Percentiles rank a stretch among this genome's conserved stretches.
phyloP scores from a whole-genome alignment of 2,797 vertebrate genomes.

The Uromys caudimaculatus region DNA sequence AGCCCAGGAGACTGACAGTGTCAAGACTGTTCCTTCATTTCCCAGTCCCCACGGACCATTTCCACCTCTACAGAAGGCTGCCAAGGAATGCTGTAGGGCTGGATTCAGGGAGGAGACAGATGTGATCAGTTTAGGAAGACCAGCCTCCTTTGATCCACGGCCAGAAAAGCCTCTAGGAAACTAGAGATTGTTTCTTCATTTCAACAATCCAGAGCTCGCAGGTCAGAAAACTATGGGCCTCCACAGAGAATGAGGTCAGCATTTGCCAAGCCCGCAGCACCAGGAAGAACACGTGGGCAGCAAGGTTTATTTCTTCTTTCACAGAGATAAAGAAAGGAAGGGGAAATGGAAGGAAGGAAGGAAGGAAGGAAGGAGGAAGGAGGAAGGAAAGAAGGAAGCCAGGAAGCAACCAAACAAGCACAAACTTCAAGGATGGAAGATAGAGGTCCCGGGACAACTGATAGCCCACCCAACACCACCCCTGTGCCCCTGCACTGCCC shows the following conservation, averaged over 20 bases:
- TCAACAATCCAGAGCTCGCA: background rate
- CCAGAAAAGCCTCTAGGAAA: background rate
- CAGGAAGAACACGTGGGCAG: background rate
- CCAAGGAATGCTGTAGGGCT: background rate
- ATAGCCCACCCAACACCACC: background rate
- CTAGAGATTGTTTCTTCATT: background rate
- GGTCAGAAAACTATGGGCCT: background rate
- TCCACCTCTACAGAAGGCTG: background rate
- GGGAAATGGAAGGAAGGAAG: no score
- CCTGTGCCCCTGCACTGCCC: accelerated
- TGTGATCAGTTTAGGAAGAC: background rate
- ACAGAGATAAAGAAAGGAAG: background rate
- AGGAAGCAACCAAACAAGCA: background rate
- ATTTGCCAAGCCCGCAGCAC: background rate
- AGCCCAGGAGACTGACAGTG: background rate
- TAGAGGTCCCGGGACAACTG: background rate
- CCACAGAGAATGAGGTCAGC: background rate
- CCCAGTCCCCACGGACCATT: background rate
- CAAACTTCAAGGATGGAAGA: background rate
- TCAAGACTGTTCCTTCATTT: background rate
- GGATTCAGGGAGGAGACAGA: accelerated
- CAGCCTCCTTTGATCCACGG: background rate
- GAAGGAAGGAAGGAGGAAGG: no score
- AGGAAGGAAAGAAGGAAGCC: no score
- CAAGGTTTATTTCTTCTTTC: background rate